phyloP scores from a whole-genome alignment of 2,797 vertebrate species.

The Distichodus sexfasciatus region DNA sequence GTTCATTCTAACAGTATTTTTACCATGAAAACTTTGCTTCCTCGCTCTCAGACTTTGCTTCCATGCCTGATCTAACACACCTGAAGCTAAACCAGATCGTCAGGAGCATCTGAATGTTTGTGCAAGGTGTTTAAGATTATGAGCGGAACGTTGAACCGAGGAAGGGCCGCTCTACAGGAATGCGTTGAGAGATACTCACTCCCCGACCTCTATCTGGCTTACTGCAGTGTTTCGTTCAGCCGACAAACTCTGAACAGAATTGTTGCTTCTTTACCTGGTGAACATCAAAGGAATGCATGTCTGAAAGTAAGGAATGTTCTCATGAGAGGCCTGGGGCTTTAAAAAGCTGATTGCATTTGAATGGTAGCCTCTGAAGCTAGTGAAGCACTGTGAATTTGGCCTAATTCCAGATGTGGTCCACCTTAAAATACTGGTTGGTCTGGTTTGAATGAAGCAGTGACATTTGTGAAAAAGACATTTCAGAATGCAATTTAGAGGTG shows the following conservation, averaged over 20 bases:
- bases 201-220: background rate
- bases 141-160: background rate
- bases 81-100: background rate
- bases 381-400: background rate
- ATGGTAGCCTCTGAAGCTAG: background rate
- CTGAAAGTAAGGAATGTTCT: conserved; percentile 5
- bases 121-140: conserved; percentile 20
- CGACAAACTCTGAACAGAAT: background rate
- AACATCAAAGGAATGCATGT: conserved; percentile 10
- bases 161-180: background rate
- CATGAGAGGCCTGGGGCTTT: background rate
- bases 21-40: background rate
- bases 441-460: background rate
- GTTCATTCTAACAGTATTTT: background rate
- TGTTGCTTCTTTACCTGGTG: background rate
- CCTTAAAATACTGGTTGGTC: background rate
- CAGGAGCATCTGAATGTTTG: background rate
- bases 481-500: too few relatives aligned
- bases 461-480: too few relatives aligned
- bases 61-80: background rate
- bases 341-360: background rate
- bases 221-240: background rate
- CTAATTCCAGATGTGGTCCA: background rate
- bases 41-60: background rate
- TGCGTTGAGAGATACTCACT: background rate